Base-by-base conservation (phyloP, 2,888 invertebrate genomes). In the Pollenia labialis region DNA sequence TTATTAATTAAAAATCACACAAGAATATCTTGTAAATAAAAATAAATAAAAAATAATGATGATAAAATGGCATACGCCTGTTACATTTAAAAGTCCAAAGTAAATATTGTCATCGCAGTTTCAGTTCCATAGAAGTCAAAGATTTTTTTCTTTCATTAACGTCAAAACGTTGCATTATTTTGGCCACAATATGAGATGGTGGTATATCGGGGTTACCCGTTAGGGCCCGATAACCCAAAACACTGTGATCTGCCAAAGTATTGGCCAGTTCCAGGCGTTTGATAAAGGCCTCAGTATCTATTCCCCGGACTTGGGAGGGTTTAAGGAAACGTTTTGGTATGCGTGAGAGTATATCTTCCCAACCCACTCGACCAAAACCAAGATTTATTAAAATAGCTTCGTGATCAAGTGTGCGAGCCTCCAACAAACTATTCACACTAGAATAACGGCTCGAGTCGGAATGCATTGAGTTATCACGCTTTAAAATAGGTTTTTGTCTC, bases 321-420 rank as follows among this genome's bases (percentile, higher is more conserved):
- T 96, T 96, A 81, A 98, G 94, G 92, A 98, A 98, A 32, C 93
- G 90, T 88, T 95, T 96, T 4, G 98, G 98, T 93, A 98, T 97
- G 89, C 97, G 95, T 81, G 96, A 96, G 18, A 96, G 92, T 89
- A 96, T 95, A 90, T 96, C 96, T 74, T 95, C 95, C 85, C 95
- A 95, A 88, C 95, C 95, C 81, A 95, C 94, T 10, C 96, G 97
- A 0, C 97, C 97, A 92, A 97, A 97, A 12, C 97, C 97, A 77
- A 97, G 94, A 88, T 96, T 97, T 72, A 97, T 93, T 44, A 98
- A 94, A 79, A 98, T 96, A 77, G 97, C 97, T 92, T 98, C 98
- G 0, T 98, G 98, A 94, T 98, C 98, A 32, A 97, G 97, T 91
- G 96, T 96, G 54, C 98, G 94, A 18, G 97, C 95, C 89, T 97